Evolutionary conservation across 2,113 vertebrate genomes (phyloP).

Genomic region (Scalopus aquaticus): DNA sequence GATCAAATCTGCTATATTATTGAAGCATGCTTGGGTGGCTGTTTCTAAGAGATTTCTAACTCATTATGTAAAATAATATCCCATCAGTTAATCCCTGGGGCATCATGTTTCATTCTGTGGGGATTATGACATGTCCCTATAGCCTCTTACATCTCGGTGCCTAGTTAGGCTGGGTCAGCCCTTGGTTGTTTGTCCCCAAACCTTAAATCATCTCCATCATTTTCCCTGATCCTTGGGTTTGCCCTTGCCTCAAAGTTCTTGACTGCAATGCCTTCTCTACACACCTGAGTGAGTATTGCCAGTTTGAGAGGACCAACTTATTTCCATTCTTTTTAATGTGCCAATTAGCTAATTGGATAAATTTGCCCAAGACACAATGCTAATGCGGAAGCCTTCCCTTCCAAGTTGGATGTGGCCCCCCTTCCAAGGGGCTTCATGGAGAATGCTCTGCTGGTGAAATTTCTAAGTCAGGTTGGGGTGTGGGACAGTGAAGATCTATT

Average conservation of each 20-base stretch:
- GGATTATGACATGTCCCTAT: neutral
- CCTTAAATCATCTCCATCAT: neutral
- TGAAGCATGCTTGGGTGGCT: neutral
- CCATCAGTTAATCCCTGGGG: conserved; percentile 7
- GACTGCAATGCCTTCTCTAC: neutral
- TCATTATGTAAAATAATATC: conserved; percentile 30
- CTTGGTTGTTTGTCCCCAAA: neutral
- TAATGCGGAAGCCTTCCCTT: neutral
- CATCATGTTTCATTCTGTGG: neutral
- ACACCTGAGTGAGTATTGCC: neutral
- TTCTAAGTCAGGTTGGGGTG: neutral
- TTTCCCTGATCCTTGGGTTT: neutral
- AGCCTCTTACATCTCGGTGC: neutral
- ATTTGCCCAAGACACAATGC: neutral
- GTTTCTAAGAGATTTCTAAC: conserved; percentile 23
- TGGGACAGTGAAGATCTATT: neutral
- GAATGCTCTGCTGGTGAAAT: neutral
- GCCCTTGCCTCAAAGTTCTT: neutral
- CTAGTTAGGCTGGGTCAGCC: neutral
- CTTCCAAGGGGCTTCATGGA: neutral
- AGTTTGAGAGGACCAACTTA: neutral
- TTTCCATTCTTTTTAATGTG: neutral
- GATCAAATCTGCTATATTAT: neutral
- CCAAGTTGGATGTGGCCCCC: neutral
- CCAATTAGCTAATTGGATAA: conserved; percentile 18